A percentile compares a stretch with the other conserved stretches of the same genome.
phyloP scores from a whole-genome alignment of 2,797 vertebrate genomes.

The Chiloscyllium punctatum region DNA sequence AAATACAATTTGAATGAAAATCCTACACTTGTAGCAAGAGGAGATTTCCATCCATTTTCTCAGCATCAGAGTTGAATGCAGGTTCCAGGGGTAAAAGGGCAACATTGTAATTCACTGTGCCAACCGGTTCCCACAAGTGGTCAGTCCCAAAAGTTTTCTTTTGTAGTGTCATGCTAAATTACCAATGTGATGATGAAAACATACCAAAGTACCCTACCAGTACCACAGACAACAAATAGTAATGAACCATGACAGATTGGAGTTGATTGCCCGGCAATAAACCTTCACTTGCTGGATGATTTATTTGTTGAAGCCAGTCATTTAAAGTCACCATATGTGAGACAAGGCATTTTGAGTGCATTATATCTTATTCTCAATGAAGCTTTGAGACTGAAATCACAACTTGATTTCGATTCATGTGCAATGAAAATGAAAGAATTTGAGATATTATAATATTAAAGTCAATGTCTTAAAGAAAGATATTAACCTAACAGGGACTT shows the following conservation, averaged over 20 bases:
- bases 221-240: background rate
- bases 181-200: background rate
- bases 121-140: background rate
- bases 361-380: background rate
- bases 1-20: background rate
- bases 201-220: background rate
- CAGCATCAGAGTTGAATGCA: background rate
- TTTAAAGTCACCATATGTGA: background rate
- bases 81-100: background rate
- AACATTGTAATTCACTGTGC: background rate
- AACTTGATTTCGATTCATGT: background rate
- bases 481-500: background rate
- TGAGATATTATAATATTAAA: background rate
- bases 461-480: background rate
- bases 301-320: background rate
- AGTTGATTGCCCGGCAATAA: slow-evolving; percentile 17
- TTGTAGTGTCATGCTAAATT: slow-evolving; percentile 19
- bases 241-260: slow-evolving; percentile 17
- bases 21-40: background rate
- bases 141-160: slow-evolving; percentile 19
- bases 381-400: background rate
- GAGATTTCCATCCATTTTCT: background rate
- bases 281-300: slow-evolving; percentile 5
- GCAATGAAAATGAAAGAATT: background rate
- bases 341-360: background rate